Base-by-base conservation (phyloP, 2,797 vertebrate genomes). In the Lepidocolaptes lacrymiger region DNA sequence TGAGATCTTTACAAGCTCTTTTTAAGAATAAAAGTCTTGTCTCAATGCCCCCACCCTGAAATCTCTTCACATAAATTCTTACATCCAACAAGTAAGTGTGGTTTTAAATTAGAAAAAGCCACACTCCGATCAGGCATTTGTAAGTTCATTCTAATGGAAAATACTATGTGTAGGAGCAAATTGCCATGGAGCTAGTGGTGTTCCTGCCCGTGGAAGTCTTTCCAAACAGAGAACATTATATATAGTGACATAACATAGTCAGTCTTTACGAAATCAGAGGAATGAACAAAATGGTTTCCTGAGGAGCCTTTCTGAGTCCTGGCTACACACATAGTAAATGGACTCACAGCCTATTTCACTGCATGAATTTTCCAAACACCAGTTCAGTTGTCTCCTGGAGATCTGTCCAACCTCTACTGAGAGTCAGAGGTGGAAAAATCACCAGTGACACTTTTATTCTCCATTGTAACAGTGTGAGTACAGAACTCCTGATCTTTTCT, bases 401-500 rank as follows among this genome's bases (percentile, higher is more conserved):
- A 58, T 37, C 39, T 6, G 8, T 39, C n/a, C 39, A 74, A 26
- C 11, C 28, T 68, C 37, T 26, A 15, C 12, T 44, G 64, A 89
- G 89, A 14, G 48, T 4, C 36, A 88, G 39, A 41, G 9, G 20
- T 68, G 41, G 21, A 7, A 91, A 43, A 72, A 59, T 48, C 43
- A 61, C 24, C 58, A 26, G 6, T 58, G 14, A 73, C 30, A 37
- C 13, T 75, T 88, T 39, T 32, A 28, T 73, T 81, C 39, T 71
- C 36, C 28, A 14, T 48, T 64, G 55, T 9, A 69, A 14, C 0
- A 0, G 37, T 4, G 4, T 24, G 46, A 77, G 6, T 30, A 43
- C 10, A 76, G 27, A 16, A 43, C 30, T 79, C 43, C 46, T 74
- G 22, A 75, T 52, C 23, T 71, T 71, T 74, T 80, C 26, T 46